A percentile compares a stretch with the other conserved stretches of the same genome.
Conservation (phyloP, 2,888 invertebrate genomes). For the Metallyticus violacea region DNA sequence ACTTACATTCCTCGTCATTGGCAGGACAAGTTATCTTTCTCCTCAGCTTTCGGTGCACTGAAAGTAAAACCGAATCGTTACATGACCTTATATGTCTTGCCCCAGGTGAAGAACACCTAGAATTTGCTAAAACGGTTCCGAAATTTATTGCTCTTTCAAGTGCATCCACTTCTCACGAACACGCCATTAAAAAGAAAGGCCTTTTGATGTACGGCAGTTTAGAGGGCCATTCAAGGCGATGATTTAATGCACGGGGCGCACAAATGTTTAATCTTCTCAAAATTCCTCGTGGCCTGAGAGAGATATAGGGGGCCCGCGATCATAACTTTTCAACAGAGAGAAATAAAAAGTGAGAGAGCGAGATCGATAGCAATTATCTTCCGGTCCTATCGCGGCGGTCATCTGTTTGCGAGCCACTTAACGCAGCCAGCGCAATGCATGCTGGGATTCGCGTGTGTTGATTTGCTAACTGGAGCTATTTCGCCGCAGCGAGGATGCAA, state of each 20-base stretch:
- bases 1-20: too few species aligned
- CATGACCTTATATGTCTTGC: too few species aligned
- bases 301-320: background rate
- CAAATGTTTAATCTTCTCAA: background rate
- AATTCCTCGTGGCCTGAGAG: background rate
- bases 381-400: background rate
- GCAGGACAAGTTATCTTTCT: too few species aligned
- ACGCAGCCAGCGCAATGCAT: too few species aligned
- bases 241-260: background rate
- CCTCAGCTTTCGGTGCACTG: too few species aligned
- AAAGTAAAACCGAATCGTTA: too few species aligned
- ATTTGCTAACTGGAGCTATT: background rate
- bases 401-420: background rate
- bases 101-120: background rate
- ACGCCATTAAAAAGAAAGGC: background rate
- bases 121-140: background rate
- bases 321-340: background rate
- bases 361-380: background rate
- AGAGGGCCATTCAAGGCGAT: background rate
- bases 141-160: background rate
- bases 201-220: background rate
- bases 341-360: background rate
- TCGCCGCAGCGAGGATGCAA: background rate
- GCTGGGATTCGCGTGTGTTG: background rate
- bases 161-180: background rate